Evolutionary conservation across 2,113 vertebrate species (phyloP), one percentile per base, ranked within the genome.

Genomic region (Centrocercus urophasianus): DNA sequence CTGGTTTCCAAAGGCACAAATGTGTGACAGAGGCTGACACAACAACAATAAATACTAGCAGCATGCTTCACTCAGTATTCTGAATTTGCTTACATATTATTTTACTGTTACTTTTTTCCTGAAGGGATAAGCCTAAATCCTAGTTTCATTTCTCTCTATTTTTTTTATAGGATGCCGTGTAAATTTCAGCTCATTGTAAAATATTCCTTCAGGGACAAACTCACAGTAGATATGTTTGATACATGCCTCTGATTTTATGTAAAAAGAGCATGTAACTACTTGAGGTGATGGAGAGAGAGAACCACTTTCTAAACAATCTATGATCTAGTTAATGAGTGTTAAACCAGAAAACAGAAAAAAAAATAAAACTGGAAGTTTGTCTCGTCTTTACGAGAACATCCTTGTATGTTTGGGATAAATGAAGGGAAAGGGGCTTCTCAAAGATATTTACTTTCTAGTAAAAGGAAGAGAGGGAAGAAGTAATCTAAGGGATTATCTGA

Each of bases 401-500:
- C 1, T 0, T 7, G 9, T 70, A 56, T 15, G 16, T 61, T 71
- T 61, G 40, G 65, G 25, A 21, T 52, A 83, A 88, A 24, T 40
- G n/a, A 40, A 86, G 42, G 42, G 48, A 88, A 90, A 81, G 30
- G 7, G 42, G 43, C 10, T 83, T 80, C 88, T 94, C 50, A 64
- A 71, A 91, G 50, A 64, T 56, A 89, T 10, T 66, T 67, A 59
- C 56, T 78, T 93, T 78, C 61, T 57, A 74, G 69, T 66, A 88
- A 86, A 54, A 75, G 69, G 24, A 88, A 72, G 86, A 93, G 80
- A 86, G 38, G 76, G 93, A 90, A 94, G 60, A 74, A 90, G 70
- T 78, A 90, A 96, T 96, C 92, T 93, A 88, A 94, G 65, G 93
- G 93, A 96, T 96, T 96, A 96, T 95, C 95, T 90, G 25, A 32